A percentile compares a stretch with the other conserved stretches of the same genome.
Conservation (phyloP, 1,140 invertebrate genomes). For the Diploscapter pachys region DNA sequence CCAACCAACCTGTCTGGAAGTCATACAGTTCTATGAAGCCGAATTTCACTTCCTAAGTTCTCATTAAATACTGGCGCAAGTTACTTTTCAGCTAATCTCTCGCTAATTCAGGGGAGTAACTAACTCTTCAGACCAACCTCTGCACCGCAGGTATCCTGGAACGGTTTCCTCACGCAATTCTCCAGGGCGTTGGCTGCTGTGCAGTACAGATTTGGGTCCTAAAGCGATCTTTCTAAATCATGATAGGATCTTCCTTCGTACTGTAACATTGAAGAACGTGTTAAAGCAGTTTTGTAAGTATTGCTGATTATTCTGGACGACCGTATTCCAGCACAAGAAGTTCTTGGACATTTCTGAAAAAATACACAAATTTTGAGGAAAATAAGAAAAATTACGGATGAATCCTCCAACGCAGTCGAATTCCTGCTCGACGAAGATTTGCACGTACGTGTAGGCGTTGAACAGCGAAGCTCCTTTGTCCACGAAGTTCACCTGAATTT, state of each 20-base stretch:
- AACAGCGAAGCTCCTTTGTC: constrained; percentile 1
- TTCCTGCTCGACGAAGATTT: constrained; percentile 10
- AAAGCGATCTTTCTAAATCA: no score
- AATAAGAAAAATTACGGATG: constrained; percentile 2
- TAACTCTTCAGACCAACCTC: background rate
- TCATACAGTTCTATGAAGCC: no score
- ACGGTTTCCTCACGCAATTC: background rate
- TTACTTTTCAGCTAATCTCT: no score
- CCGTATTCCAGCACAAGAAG: background rate
- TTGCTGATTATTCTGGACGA: background rate
- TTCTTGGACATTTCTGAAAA: constrained; percentile 8
- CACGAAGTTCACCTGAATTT: background rate
- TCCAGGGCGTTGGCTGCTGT: background rate
- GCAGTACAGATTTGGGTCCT: constrained; percentile 14
- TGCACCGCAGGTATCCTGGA: constrained; percentile 6
- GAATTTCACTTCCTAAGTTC: no score
- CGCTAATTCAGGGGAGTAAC: no score
- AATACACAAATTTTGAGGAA: no score
- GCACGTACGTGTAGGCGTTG: constrained; percentile 1
- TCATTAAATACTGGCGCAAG: no score
- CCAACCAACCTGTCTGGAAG: no score
- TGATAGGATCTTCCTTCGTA: no score
- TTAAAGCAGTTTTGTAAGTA: constrained; percentile 1
- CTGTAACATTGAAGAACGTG: constrained; percentile 4
- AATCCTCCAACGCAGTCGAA: constrained; percentile 15